Evolutionary conservation across 2,888 invertebrate genomes (phyloP).

Genomic region (Lasioglossum villosulum): DNA sequence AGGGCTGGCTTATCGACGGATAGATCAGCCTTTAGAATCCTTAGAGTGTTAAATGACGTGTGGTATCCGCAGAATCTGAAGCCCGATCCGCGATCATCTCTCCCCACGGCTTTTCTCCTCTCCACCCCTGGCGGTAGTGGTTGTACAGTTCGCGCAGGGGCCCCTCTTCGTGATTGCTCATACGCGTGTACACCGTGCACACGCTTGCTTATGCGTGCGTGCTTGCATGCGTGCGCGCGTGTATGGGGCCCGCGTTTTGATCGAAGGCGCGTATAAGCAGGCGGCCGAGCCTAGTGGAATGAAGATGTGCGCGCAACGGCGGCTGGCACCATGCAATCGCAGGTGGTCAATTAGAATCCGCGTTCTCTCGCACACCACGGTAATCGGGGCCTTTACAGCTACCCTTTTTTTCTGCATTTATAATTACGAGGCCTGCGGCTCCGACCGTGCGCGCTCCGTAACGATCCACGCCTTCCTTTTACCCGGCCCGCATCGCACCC

Average conservation of each 20-base stretch:
- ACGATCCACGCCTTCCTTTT: slow-evolving; percentile 69
- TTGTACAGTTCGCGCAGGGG: not conserved
- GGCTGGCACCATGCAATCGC: slow-evolving; percentile 68
- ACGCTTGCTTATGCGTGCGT: not conserved
- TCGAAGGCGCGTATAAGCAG: slow-evolving; percentile 40
- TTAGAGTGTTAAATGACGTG: slow-evolving; percentile 67
- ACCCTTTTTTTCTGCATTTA: slow-evolving; percentile 68
- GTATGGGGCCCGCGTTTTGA: slow-evolving; percentile 47
- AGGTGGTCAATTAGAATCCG: slow-evolving; percentile 72
- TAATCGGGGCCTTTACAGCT: slow-evolving; percentile 70
- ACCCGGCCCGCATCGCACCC: slow-evolving; percentile 33
- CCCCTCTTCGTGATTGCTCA: not conserved
- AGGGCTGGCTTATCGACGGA: slow-evolving; percentile 51
- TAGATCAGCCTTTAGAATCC: slow-evolving; percentile 58
- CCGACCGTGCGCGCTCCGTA: slow-evolving; percentile 52
- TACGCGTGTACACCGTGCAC: not conserved
- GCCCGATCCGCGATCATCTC: slow-evolving; percentile 42
- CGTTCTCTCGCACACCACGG: slow-evolving; percentile 66
- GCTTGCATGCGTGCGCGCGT: not conserved
- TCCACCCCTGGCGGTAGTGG: not conserved
- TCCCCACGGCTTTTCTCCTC: slow-evolving; percentile 24
- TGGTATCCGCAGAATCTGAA: slow-evolving; percentile 63
- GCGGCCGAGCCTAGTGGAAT: slow-evolving; percentile 40
- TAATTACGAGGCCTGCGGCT: slow-evolving; percentile 69
- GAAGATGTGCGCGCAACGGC: slow-evolving; percentile 66